phyloP scores from a whole-genome alignment of 2,113 vertebrate genomes.

The Eptesicus fuscus region DNA sequence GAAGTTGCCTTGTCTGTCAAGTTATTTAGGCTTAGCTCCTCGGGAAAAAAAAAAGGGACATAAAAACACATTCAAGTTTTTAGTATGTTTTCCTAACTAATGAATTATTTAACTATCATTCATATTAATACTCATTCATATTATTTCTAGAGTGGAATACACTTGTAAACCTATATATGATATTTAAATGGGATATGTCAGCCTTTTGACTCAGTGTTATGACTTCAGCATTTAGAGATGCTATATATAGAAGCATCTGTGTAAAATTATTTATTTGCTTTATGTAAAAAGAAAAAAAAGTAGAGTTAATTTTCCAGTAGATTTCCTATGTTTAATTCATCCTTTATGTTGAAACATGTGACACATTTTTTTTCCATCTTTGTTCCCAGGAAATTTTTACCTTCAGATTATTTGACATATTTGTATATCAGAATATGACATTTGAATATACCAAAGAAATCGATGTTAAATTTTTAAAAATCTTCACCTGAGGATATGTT shows the following conservation, averaged over 20 bases:
- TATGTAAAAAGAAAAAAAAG: background rate
- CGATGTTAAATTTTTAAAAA: background rate
- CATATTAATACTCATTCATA: background rate
- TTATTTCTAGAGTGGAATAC: background rate
- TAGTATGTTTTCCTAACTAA: background rate
- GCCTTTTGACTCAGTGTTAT: background rate
- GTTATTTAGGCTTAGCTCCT: background rate
- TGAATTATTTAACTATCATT: background rate
- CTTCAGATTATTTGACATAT: background rate
- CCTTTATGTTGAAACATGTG: background rate
- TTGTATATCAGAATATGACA: background rate
- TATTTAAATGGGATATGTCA: background rate
- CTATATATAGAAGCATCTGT: background rate
- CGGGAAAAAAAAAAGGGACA: background rate
- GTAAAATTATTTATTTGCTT: background rate
- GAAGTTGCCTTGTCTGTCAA: background rate
- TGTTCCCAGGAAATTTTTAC: background rate
- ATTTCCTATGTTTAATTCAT: background rate
- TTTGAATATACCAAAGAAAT: background rate
- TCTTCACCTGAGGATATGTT: too few relatives aligned
- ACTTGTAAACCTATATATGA: background rate
- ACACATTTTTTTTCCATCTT: background rate
- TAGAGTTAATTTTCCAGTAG: background rate
- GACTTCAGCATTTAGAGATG: background rate
- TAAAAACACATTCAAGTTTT: background rate